Evolutionary conservation across 37 sponge, comb jelly and placozoan genomes (phyloP).

Genomic region (Chondrilla cf. caribensis): DNA sequence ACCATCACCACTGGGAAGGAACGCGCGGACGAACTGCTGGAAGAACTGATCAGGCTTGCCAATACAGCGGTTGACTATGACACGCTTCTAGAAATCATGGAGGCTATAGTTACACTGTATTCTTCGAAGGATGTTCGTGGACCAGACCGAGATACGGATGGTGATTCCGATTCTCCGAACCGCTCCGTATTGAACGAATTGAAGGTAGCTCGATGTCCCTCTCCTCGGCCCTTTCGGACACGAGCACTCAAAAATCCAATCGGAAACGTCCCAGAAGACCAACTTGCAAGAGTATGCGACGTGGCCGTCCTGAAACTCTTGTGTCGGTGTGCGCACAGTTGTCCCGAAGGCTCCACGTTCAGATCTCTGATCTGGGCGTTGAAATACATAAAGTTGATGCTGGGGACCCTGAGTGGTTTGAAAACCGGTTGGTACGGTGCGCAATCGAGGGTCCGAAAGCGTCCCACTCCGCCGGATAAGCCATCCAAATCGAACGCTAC

Average conservation of each 20-base stretch:
- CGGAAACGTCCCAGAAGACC: conserved; percentile 33
- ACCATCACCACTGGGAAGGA: not conserved
- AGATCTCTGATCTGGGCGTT: conserved; percentile 48
- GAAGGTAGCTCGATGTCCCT: not conserved
- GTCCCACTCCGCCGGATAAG: not conserved
- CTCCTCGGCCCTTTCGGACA: not conserved
- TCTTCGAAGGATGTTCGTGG: too few species aligned
- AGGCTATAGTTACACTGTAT: too few species aligned
- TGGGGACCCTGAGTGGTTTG: conserved; percentile 14
- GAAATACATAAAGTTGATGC: conserved; percentile 40
- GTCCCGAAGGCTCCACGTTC: conserved; percentile 13
- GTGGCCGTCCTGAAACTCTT: conserved; percentile 52
- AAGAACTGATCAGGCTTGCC: too few species aligned
- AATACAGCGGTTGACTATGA: too few species aligned
- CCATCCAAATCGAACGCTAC: too few species aligned
- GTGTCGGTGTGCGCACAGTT: not conserved
- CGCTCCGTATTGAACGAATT: too few species aligned
- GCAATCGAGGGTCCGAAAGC: not conserved
- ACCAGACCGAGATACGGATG: too few species aligned
- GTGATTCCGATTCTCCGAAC: too few species aligned
- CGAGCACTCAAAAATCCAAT: not conserved
- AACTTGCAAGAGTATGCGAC: conserved; percentile 57
- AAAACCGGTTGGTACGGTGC: conserved; percentile 17
- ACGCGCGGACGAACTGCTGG: too few species aligned
- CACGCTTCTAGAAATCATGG: too few species aligned